Base-by-base conservation (phyloP, 2,888 invertebrate genomes). In the Sepiola atlantica region DNA sequence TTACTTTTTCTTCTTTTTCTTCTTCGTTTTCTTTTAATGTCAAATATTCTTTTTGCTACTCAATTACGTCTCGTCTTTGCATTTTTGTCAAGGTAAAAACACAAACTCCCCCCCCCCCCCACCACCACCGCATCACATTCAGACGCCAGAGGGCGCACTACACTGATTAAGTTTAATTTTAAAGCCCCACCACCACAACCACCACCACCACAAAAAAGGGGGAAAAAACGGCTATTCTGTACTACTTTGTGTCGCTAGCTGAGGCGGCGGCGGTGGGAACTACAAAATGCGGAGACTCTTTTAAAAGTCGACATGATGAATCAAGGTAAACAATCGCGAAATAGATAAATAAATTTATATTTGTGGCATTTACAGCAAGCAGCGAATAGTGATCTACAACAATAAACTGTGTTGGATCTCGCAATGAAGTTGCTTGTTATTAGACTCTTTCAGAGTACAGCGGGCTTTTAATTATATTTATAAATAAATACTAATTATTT, bases 121-220 rank as follows among this genome's bases (percentile, higher is more conserved):
- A 28, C n/a, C 45, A 2, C 45, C 45, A 45, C 45, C 45, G 45
- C 45, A 2, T 45, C 45, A 45, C 45, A 2, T n/a, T 28, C 77
- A 77, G 10, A n/a, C 77, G 77, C 77, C 77, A 77, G 77, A 77
- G 77, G 77, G 77, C 77, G 28, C 77, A 28, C 77, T 77, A 28
- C 77, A 77, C n/a, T 77, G 77, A 77, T 77, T 77, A 77, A 77
- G 77, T 77, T 77, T 77, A 77, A 77, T n/a, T 77, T 77, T 77
- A 77, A 77, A 77, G 77, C 8, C 2, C 77, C n/a, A 28, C 28
- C 77, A 14, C 77, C 61, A n/a, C n/a, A n/a, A n/a, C n/a, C n/a
- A n/a, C n/a, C n/a, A n/a, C n/a, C n/a, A n/a, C n/a, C n/a, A n/a
- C n/a, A n/a, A n/a, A n/a, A n/a, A n/a, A n/a, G n/a, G n/a, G n/a